Percentiles rank a stretch among this genome's conserved stretches.
These are phyloP conservation scores for Lepus townsendii DNA, from an alignment of 2,797 vertebrate genomes.

Conservation along the genomic window DNA sequence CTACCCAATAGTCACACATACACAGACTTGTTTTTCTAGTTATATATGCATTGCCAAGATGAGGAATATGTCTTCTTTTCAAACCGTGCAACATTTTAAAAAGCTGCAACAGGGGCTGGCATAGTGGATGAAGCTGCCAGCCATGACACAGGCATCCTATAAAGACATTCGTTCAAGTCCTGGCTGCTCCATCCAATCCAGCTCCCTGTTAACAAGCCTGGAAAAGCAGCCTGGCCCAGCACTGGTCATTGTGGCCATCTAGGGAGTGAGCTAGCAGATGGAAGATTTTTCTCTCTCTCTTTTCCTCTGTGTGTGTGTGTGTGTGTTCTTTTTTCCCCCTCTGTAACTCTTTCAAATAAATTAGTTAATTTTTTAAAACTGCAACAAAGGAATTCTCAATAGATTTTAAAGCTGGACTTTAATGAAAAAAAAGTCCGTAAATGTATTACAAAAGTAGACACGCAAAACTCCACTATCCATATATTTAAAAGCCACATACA, in stretches of 20 bases:
- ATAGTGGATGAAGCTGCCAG: too few relatives aligned
- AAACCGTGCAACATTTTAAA: conserved; percentile 13
- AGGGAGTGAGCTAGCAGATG: too few relatives aligned
- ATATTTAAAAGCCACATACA: neutral
- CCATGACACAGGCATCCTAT: too few relatives aligned
- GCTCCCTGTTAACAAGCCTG: too few relatives aligned
- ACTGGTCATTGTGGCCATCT: too few relatives aligned
- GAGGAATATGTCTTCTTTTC: conserved; percentile 9
- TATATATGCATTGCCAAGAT: neutral
- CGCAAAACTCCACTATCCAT: neutral
- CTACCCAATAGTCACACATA: neutral
- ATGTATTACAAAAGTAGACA: conserved; percentile 10
- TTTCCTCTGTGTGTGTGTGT: too few relatives aligned
- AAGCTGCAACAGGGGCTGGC: neutral
- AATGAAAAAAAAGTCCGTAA: neutral
- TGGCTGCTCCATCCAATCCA: too few relatives aligned
- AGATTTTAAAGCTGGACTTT: neutral
- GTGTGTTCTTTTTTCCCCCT: too few relatives aligned
- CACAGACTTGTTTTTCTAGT: neutral
- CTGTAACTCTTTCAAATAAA: too few relatives aligned
- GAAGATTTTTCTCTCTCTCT: too few relatives aligned
- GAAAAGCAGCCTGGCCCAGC: too few relatives aligned
- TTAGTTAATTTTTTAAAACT: neutral
- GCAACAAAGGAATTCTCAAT: neutral
- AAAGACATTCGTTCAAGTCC: too few relatives aligned